phyloP scores from a whole-genome alignment of 2,113 vertebrate genomes.

The Hippocampus mohnikei region DNA sequence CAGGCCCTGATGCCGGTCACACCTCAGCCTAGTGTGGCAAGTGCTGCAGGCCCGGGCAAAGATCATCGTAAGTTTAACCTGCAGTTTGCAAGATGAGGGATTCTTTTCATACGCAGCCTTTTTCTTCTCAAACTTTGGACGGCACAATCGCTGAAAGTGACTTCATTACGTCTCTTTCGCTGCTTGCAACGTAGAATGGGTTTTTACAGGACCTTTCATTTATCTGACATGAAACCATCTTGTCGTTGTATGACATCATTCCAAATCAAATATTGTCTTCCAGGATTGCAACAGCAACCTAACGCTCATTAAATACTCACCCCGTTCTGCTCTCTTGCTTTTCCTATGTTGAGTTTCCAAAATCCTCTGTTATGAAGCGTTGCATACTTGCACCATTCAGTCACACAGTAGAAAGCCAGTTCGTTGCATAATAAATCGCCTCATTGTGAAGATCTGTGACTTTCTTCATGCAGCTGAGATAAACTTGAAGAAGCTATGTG shows the following conservation, averaged over 20 bases:
- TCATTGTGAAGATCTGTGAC: slow-evolving; percentile 36
- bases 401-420: slow-evolving; percentile 44
- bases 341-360: slow-evolving; percentile 26
- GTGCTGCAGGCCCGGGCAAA: slow-evolving; percentile 84
- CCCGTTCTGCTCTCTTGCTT: slow-evolving; percentile 13
- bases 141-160: neutral
- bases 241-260: neutral
- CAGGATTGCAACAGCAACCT: neutral
- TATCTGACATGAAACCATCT: neutral
- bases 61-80: slow-evolving; percentile 86
- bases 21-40: slow-evolving; percentile 88
- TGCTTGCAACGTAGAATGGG: neutral
- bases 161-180: neutral
- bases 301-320: slow-evolving; percentile 2
- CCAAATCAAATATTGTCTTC: neutral
- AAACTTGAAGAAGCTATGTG: slow-evolving; percentile 25
- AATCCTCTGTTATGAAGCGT: slow-evolving; percentile 43
- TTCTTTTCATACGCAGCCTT: neutral
- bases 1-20: slow-evolving; percentile 98
- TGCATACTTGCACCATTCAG: slow-evolving; percentile 44
- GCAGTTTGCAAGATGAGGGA: neutral
- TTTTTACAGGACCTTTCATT: neutral
- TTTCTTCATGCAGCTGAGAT: slow-evolving; percentile 50
- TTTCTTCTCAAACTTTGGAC: neutral
- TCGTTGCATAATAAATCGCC: slow-evolving; percentile 53